phyloP scores from a whole-genome alignment of 2,888 invertebrate genomes.

The Coenonympha arcania region DNA sequence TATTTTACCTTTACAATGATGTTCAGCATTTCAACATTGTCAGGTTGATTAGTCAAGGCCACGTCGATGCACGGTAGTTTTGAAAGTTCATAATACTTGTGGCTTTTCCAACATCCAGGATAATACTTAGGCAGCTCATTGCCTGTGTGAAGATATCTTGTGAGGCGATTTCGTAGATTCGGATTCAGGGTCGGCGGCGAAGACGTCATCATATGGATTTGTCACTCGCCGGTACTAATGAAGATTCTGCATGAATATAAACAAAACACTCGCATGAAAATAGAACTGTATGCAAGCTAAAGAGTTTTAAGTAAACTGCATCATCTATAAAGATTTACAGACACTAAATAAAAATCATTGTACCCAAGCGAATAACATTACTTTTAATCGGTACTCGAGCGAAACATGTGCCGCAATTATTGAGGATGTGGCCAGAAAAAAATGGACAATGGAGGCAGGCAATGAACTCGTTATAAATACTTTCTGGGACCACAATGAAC shows the following conservation, averaged over 20 bases:
- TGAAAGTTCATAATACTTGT: conserved; percentile 63
- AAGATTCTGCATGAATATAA: conserved; percentile 10
- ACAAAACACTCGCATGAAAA: conserved; percentile 19
- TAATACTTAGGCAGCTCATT: conserved; percentile 70
- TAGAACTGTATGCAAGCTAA: not conserved
- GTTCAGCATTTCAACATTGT: conserved; percentile 47
- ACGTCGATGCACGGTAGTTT: conserved; percentile 56
- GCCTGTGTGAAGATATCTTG: conserved; percentile 70
- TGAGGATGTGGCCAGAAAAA: conserved; percentile 73
- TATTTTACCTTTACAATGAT: conserved; percentile 52
- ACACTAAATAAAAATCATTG: conserved; percentile 48
- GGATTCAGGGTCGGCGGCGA: conserved; percentile 43
- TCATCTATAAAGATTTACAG: conserved; percentile 33
- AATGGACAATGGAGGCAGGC: conserved; percentile 57
- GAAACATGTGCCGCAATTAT: conserved; percentile 68
- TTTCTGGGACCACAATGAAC: not conserved
- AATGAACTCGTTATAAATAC: not conserved
- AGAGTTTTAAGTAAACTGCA: not conserved
- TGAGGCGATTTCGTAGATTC: conserved; percentile 52
- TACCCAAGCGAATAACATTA: conserved; percentile 40
- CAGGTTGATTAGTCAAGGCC: conserved; percentile 32
- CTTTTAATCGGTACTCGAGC: conserved; percentile 63
- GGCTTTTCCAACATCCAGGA: conserved; percentile 71
- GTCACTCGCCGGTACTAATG: conserved; percentile 15
- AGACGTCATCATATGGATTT: conserved; percentile 40